Conservation (phyloP, 2,888 invertebrate species). For the Aphodius granarius region DNA sequence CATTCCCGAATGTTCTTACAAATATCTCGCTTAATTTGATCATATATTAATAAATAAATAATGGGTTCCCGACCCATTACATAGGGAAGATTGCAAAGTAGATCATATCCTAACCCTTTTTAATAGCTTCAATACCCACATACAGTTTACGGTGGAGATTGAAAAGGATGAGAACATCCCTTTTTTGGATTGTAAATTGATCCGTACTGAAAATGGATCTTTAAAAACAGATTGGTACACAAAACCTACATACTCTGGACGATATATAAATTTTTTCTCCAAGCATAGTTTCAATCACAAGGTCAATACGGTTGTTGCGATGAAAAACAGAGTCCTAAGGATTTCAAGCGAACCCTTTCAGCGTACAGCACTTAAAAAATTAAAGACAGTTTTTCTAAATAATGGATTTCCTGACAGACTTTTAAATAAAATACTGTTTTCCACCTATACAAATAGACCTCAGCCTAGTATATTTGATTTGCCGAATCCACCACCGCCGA, state of each 20-base stretch:
- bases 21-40: no score
- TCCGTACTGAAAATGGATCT: not conserved
- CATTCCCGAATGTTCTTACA: no score
- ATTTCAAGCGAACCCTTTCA: not conserved
- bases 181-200: not conserved
- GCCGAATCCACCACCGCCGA: not conserved
- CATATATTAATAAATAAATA: no score
- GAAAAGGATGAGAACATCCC: constrained; percentile 1
- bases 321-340: not conserved
- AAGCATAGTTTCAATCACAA: not conserved
- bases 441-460: not conserved
- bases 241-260: constrained; percentile 2
- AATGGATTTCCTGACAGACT: not conserved
- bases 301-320: not conserved
- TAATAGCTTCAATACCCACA: not conserved
- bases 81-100: no score
- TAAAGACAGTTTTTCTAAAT: not conserved
- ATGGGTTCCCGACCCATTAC: no score
- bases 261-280: constrained; percentile 5
- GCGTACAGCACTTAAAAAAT: not conserved
- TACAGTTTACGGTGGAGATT: not conserved
- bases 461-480: not conserved
- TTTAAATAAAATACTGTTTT: not conserved
- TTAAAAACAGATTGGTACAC: constrained; percentile 1
- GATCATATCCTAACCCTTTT: not conserved